Percentiles rank a stretch among this genome's conserved stretches.
phyloP scores from a whole-genome alignment of 2,797 vertebrate genomes.

The Lophius americanus region DNA sequence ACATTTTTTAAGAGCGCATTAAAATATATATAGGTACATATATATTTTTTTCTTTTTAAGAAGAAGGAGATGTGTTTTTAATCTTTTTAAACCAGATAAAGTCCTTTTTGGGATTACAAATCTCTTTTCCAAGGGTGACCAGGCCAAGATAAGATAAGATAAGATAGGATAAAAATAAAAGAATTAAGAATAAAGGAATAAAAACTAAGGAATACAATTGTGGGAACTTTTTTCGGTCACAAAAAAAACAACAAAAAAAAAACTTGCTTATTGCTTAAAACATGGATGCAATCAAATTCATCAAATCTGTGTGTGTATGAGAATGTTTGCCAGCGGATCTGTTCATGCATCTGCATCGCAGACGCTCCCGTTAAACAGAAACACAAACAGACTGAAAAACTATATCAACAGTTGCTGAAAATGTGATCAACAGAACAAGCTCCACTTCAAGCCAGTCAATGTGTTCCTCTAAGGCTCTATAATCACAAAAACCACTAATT shows the following conservation, averaged over 20 bases:
- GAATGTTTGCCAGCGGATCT: conserved; percentile 23
- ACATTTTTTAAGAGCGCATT: too few species aligned
- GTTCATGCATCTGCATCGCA: conserved; percentile 48
- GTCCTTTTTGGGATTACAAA: too few species aligned
- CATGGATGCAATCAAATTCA: conserved; percentile 26
- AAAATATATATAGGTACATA: too few species aligned
- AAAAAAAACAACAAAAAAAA: neutral
- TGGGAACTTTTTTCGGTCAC: conserved; percentile 8
- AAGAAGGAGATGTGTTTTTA: too few species aligned
- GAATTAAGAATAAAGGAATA: conserved; percentile 4
- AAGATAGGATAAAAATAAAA: neutral
- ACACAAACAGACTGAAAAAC: conserved; percentile 42
- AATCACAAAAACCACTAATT: conserved; percentile 78
- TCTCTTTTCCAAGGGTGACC: too few species aligned
- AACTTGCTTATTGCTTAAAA: conserved; percentile 17
- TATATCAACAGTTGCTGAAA: conserved; percentile 58
- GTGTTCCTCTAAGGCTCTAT: conserved; percentile 59
- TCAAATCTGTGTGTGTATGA: conserved; percentile 7
- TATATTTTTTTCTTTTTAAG: too few species aligned
- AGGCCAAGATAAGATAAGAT: neutral
- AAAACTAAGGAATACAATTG: conserved; percentile 6
- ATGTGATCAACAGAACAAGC: conserved; percentile 66
- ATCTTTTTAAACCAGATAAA: too few species aligned
- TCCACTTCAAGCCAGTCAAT: conserved; percentile 24
- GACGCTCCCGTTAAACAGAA: conserved; percentile 37